Conservation (phyloP, 2,113 vertebrate species). For the Nannobrachium achirus region DNA sequence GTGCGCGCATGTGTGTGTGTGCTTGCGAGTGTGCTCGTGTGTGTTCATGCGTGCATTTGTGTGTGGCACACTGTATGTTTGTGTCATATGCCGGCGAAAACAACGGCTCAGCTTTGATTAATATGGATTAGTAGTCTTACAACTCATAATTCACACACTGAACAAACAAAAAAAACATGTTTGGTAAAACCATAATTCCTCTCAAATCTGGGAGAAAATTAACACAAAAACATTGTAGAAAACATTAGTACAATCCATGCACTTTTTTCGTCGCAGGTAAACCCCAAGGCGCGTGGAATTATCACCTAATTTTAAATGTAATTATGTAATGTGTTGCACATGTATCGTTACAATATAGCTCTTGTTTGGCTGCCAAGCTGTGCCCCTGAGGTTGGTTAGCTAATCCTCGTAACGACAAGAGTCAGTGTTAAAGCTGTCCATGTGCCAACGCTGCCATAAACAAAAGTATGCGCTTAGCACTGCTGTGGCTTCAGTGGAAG, state of each 20-base stretch:
- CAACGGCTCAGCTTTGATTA: constrained; percentile 74
- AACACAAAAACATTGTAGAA: background rate
- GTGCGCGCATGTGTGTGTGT: background rate
- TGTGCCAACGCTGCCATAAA: constrained; percentile 19
- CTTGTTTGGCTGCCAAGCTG: background rate
- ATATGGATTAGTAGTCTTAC: constrained; percentile 73
- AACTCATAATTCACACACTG: constrained; percentile 60
- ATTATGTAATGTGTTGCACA: background rate
- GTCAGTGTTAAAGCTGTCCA: constrained; percentile 27
- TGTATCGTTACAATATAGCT: constrained; percentile 1
- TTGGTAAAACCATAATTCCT: constrained; percentile 59
- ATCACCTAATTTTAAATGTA: background rate
- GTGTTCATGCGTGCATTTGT: background rate
- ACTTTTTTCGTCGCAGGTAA: background rate
- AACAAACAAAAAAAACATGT: constrained; percentile 73
- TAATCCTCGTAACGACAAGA: constrained; percentile 28
- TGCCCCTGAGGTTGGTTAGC: constrained; percentile 2
- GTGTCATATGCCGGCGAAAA: constrained; percentile 45
- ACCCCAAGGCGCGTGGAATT: background rate
- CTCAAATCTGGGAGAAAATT: constrained; percentile 28
- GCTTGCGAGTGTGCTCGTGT: background rate
- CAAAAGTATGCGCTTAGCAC: constrained; percentile 19
- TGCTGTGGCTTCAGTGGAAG: constrained; percentile 11
- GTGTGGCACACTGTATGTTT: constrained; percentile 16
- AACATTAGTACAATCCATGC: constrained; percentile 17